Evolutionary conservation across 2,888 invertebrate genomes (phyloP).

Genomic region (Amitus sp.): DNA sequence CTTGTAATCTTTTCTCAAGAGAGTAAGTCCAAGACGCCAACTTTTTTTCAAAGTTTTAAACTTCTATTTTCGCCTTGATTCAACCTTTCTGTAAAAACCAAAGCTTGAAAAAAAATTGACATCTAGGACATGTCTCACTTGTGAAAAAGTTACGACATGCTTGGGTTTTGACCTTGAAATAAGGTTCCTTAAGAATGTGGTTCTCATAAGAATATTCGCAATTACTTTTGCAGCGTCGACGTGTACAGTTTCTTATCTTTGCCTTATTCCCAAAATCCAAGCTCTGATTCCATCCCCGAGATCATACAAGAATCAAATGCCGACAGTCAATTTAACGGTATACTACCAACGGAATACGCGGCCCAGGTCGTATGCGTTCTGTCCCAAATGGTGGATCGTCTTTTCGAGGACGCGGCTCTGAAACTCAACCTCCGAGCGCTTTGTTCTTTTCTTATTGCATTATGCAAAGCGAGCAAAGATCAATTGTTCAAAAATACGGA

Average conservation of each 20-base stretch:
- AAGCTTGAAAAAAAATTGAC: too few species aligned
- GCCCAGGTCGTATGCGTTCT: conserved; percentile 91
- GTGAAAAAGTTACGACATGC: too few species aligned
- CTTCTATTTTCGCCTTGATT: too few species aligned
- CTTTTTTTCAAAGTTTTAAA: too few species aligned
- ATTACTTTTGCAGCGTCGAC: conserved; percentile 78
- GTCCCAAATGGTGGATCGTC: conserved; percentile 88
- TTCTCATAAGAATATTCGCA: too few species aligned
- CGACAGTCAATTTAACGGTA: conserved; percentile 69
- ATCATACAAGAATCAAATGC: conserved; percentile 71
- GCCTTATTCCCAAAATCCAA: conserved; percentile 70
- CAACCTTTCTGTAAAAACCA: too few species aligned
- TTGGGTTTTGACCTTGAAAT: too few species aligned
- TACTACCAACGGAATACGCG: conserved; percentile 81
- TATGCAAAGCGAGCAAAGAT: conserved; percentile 87
- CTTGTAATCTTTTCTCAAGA: too few species aligned
- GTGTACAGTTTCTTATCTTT: conserved; percentile 84
- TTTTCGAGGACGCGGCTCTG: conserved; percentile 90
- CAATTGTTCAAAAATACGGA: conserved; percentile 68
- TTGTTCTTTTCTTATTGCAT: conserved; percentile 81
- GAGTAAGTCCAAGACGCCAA: too few species aligned
- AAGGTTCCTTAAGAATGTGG: not conserved
- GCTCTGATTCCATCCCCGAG: conserved; percentile 74
- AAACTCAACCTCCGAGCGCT: conserved; percentile 87
- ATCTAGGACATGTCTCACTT: too few species aligned